Percentiles rank a stretch among this genome's conserved stretches.
These are phyloP conservation scores for Buteo buteo DNA, from an alignment of 2,113 vertebrate species.

Conservation along the genomic window DNA sequence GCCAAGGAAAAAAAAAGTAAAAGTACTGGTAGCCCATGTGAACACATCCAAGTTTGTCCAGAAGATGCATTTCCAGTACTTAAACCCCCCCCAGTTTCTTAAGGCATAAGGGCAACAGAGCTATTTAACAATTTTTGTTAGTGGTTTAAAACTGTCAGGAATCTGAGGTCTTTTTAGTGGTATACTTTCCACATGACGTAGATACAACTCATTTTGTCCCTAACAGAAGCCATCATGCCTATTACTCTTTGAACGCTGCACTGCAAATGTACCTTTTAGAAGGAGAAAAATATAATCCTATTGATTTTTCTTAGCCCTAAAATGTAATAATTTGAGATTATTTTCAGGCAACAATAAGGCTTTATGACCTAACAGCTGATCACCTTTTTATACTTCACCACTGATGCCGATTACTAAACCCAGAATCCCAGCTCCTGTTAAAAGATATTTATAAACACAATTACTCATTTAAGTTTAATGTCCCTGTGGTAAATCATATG, in stretches of 20 bases:
- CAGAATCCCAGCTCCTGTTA: neutral
- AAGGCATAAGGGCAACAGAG: conserved; percentile 11
- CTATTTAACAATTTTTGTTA: conserved; percentile 33
- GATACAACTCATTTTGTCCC: neutral
- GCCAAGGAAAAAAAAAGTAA: neutral
- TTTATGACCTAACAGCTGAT: conserved; percentile 11
- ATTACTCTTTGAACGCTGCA: neutral
- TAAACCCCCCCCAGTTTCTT: neutral
- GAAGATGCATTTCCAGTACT: conserved; percentile 5
- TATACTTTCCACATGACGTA: neutral
- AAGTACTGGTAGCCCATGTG: neutral
- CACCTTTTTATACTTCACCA: neutral
- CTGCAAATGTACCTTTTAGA: conserved; percentile 25
- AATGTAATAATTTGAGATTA: conserved; percentile 41
- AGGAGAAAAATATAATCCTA: conserved; percentile 20
- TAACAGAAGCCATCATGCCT: neutral
- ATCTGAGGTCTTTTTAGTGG: conserved; percentile 11
- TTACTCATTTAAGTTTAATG: conserved; percentile 34
- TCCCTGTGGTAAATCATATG: conserved; percentile 16
- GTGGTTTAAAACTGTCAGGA: conserved; percentile 32
- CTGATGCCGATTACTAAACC: neutral
- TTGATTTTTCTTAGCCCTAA: conserved; percentile 38
- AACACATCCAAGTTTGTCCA: neutral
- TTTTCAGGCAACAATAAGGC: conserved; percentile 27
- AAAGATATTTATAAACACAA: conserved; percentile 36